Base-by-base conservation (phyloP, 2,888 invertebrate species). In the Nemotelus nigrinus region DNA sequence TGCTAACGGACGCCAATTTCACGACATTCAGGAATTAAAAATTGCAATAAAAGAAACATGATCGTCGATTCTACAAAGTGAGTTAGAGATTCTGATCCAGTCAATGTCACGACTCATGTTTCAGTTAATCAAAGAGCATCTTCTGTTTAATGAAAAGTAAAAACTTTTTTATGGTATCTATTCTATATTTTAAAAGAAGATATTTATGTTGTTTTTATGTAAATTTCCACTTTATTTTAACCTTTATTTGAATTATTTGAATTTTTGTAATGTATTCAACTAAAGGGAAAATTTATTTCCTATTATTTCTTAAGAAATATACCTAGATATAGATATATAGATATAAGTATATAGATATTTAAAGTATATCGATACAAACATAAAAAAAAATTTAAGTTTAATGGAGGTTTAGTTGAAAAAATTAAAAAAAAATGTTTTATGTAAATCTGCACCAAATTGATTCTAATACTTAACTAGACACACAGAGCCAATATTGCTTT, bases 81-180 rank as follows among this genome's bases (percentile, higher is more conserved):
- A 53, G 53, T 53, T 53, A 53, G 53, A 53, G 53, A 53, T 7
- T 53, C 53, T 53, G 53, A 6, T 10, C 53, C 53, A 53, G 1
- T 50, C 6, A 50, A 10, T 53, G 53, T 53, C 53, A 53, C 53
- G 53, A 53, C 53, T 6, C 53, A 53, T 53, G 53, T 53, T 53
- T 25, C 25, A 25, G 53, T 53, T 53, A 10, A 7, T 6, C 6
- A 53, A 53, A 10, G 53, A 53, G 53, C 53, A 53, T 53, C 53
- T 10, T 7, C 53, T 53, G 53, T 6, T 53, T 53, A 53, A 7
- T 53, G 6, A 53, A 7, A 53, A 53, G 53, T 53, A 53, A 53
- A 53, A 53, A 53, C 53, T 53, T 53, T 53, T 53, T 6, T 53
- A 53, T 53, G 53, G 53, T 53, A 53, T 53, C 53, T 10, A 53